A percentile compares a stretch with the other conserved stretches of the same genome.
Evolutionary conservation across 1,140 invertebrate genomes (phyloP).

Genomic region (Melipona quadrifasciata): DNA sequence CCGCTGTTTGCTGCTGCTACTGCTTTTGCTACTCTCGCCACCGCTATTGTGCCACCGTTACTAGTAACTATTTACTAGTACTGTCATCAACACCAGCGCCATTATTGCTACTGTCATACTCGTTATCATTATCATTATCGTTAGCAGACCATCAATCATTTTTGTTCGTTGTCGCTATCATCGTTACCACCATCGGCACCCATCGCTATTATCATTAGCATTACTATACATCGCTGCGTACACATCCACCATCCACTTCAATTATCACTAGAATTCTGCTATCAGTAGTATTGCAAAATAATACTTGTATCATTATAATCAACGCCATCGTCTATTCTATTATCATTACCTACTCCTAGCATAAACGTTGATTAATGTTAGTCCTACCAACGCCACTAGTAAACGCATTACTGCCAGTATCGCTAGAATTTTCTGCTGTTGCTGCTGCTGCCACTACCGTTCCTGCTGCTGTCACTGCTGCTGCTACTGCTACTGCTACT

Average conservation of each 20-base stretch:
- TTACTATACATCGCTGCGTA: slow-evolving; percentile 1
- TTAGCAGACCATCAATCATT: slow-evolving; percentile 40
- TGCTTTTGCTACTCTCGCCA: neutral
- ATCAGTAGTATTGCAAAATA: neutral
- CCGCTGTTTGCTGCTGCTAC: too few species aligned
- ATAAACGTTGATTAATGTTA: slow-evolving; percentile 47
- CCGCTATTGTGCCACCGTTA: neutral
- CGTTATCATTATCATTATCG: slow-evolving; percentile 57
- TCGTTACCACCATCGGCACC: slow-evolving; percentile 55
- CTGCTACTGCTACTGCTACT: slow-evolving; percentile 47
- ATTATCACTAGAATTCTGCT: neutral
- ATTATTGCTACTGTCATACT: neutral
- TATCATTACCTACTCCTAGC: slow-evolving; percentile 32
- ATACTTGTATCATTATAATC: neutral
- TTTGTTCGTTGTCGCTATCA: slow-evolving; percentile 55
- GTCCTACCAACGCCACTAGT: slow-evolving; percentile 58
- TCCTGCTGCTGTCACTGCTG: slow-evolving; percentile 58
- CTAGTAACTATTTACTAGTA: neutral
- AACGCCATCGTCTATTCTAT: slow-evolving; percentile 46
- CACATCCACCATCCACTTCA: neutral
- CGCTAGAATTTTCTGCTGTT: slow-evolving; percentile 40
- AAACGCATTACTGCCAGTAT: slow-evolving; percentile 59
- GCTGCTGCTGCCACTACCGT: slow-evolving; percentile 43
- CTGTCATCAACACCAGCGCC: too few species aligned
- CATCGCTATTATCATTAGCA: slow-evolving; percentile 52